phyloP scores from a whole-genome alignment of 2,888 invertebrate species.

The Maniola hyperantus region DNA sequence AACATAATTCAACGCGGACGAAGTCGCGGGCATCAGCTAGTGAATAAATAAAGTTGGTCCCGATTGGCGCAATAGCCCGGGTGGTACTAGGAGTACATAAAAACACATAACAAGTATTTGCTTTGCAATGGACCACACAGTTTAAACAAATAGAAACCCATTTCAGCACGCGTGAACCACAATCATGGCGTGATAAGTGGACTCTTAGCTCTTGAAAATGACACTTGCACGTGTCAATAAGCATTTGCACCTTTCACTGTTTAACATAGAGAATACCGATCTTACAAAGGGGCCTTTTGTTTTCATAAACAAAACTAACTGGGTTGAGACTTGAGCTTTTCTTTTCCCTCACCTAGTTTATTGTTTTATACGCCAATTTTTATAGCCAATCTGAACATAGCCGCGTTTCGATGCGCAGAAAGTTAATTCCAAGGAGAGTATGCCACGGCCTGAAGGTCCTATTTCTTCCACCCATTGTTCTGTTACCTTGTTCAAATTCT shows the following conservation, averaged over 20 bases:
- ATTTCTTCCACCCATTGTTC: no score
- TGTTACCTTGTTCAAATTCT: no score
- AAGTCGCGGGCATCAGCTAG: no score
- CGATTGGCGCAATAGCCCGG: neutral
- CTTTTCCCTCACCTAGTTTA: neutral
- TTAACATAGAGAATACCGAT: slow-evolving; percentile 24
- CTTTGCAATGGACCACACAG: slow-evolving; percentile 6
- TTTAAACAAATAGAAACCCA: slow-evolving; percentile 21
- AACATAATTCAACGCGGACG: no score
- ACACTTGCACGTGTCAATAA: slow-evolving; percentile 33
- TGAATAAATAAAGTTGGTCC: no score
- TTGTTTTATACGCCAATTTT: neutral
- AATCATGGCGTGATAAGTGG: slow-evolving; percentile 30
- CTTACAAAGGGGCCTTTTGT: slow-evolving; percentile 17
- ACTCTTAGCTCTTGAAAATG: slow-evolving; percentile 18
- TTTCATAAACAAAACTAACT: slow-evolving; percentile 18
- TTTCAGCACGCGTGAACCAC: slow-evolving; percentile 21
- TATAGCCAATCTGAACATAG: neutral
- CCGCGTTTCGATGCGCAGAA: no score
- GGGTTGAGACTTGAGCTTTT: neutral
- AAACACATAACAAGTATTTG: slow-evolving; percentile 8
- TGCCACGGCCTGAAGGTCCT: no score
- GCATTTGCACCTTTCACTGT: slow-evolving; percentile 38
- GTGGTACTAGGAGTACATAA: slow-evolving; percentile 2
- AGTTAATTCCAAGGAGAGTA: no score